Conservation (phyloP, 2,113 vertebrate species). For the Pterocles orientalis region DNA sequence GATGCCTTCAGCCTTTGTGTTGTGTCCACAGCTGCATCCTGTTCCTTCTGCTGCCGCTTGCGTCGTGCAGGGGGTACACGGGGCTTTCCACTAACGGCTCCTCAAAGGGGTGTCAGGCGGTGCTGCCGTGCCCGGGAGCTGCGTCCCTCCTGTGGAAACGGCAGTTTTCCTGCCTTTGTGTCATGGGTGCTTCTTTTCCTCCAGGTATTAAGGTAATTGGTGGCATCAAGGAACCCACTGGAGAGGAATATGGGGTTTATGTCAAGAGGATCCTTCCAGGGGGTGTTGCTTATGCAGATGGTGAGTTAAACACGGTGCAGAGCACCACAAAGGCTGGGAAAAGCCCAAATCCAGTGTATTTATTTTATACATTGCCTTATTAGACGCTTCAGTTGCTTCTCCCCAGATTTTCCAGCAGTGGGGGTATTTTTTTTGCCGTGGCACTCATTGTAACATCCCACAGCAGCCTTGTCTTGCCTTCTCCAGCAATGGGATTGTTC, state of each 20-base stretch:
- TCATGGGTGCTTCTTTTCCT: background rate
- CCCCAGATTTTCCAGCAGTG: background rate
- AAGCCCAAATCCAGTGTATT: background rate
- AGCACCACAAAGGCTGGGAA: background rate
- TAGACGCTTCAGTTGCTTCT: background rate
- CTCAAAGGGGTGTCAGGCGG: background rate
- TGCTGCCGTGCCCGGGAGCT: background rate
- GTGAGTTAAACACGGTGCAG: constrained; percentile 43
- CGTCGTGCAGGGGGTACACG: background rate
- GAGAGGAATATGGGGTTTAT: constrained; percentile 90
- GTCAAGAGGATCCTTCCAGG: constrained; percentile 91
- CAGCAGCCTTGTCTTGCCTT: background rate
- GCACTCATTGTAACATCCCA: too few species aligned
- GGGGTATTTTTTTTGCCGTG: background rate
- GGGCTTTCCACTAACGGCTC: background rate
- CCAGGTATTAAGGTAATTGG: constrained; percentile 91
- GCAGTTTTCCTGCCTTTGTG: background rate
- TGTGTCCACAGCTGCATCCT: accelerated
- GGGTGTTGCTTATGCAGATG: constrained; percentile 84
- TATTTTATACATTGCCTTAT: background rate
- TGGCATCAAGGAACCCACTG: constrained; percentile 85
- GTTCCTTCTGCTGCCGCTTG: background rate
- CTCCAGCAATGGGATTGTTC: background rate
- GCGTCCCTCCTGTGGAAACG: background rate
- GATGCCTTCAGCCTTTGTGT: background rate